Base-by-base conservation (phyloP, 2,113 vertebrate species). In the Pygoscelis adeliae region DNA sequence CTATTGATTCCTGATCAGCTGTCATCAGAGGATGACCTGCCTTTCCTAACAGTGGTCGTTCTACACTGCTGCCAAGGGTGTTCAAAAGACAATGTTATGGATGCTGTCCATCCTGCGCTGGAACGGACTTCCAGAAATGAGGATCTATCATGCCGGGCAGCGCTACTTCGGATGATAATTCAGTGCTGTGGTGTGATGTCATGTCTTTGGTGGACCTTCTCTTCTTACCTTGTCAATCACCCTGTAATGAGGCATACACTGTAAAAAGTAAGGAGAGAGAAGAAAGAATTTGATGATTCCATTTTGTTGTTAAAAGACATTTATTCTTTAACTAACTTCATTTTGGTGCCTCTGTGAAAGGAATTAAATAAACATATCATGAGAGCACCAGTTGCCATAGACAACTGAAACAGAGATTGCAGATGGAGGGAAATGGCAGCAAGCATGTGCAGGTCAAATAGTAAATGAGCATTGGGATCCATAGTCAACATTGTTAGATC, bases 71-170 rank as follows among this genome's bases (percentile, higher is more conserved):
- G 53, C 36, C 65, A 62, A 49, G 9, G 32, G 32, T 77, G n/a
- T 16, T 71, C 15, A 61, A 61, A 66, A 29, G 52, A 56, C 20
- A 13, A 3, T 11, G 21, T 38, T 56, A 62, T 11, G 15, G 32
- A 50, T 65, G 27, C 25, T 86, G 47, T 56, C 47, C 58, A 11
- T 82, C 40, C 42, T 47, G 25, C 1, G 1, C 52, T 82, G 47
- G n/a, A 71, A 52, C 12, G 34, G 65, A 62, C 29, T 83, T 72
- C 53, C 53, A 67, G 71, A 78, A 62, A 62, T 50, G 18, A 83
- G n/a, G 5, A 9, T 61, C 16, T 77, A 1, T 32, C 3, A 1
- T 27, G 20, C 22, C 1, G 1, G 58, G 32, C 27, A 82, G 52
- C 0, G 0, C 17, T 77, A 9, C n/a, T 78, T 77, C 0, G 2